These are phyloP conservation scores for Aphis gossypii DNA, from an alignment of 1,140 invertebrate species.

Conservation along the genomic window DNA sequence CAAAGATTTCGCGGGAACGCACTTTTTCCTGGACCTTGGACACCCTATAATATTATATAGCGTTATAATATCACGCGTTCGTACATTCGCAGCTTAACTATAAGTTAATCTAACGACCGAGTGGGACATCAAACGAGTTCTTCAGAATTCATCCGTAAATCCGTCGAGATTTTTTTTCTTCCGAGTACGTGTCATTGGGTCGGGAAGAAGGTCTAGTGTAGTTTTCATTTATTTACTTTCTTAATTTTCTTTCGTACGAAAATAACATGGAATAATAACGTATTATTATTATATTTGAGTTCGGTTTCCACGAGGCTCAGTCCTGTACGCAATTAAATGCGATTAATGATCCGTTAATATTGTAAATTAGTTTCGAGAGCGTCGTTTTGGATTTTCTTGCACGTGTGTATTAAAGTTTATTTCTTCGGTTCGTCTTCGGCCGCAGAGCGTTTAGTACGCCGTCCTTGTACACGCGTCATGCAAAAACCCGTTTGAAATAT, in stretches of 20 bases:
- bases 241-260: slow-evolving; percentile 13
- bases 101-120: neutral
- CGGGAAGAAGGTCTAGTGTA: neutral
- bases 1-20: no score
- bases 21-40: neutral
- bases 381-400: neutral
- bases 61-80: neutral
- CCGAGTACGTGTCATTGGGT: neutral
- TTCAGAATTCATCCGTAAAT: slow-evolving; percentile 48
- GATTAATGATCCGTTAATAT: slow-evolving; percentile 45
- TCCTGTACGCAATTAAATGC: slow-evolving; percentile 27
- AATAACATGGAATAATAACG: neutral
- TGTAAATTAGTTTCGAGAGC: slow-evolving; percentile 37
- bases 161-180: slow-evolving; percentile 32
- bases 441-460: neutral
- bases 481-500: no score
- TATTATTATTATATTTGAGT: neutral
- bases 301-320: neutral
- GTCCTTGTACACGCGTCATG: no score
- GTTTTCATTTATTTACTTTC: neutral
- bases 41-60: neutral
- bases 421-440: neutral
- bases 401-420: neutral
- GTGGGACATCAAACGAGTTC: slow-evolving; percentile 28
- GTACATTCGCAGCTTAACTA: neutral